Base-by-base conservation (phyloP, 2,797 vertebrate species). In the Sphenopsis melanotis region DNA sequence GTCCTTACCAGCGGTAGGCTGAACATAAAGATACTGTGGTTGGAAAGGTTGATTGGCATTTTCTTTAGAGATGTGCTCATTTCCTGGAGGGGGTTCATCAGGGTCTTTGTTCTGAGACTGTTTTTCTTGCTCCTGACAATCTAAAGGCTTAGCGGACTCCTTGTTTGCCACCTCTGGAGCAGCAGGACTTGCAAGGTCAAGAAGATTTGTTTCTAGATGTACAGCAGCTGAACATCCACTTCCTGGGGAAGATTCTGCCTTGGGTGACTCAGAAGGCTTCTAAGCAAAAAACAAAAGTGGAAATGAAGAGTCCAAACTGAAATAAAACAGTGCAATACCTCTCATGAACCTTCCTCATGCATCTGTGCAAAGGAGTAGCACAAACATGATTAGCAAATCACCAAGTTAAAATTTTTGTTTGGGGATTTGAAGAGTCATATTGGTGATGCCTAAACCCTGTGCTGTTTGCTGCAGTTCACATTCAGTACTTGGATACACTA, bases 1-100 rank as follows among this genome's bases (percentile, higher is more conserved):
- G 44, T 91, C 39, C 93, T 94, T 98, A 99, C 99, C 99, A 93
- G 98, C 90, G 3, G 97, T 95, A 93, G 98, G 98, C 36, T 98
- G 98, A 44, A 99, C 97, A 9, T 98, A 99, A 71, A 99, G 98
- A 96, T 98, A 99, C 60, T 98, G 99, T 37, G 98, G 93, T 34
- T 96, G 76, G 53, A 97, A 91, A 24, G 92, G 66, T 2, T 97
- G 96, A 87, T 88, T 86, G 90, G 80, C 16, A 60, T 95, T 93
- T 93, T 96, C 95, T 90, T 93, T 95, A 78, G 76, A 83, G 42
- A 39, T 53, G 36, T 81, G 80, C 24, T 97, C 96, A 7, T 83
- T 96, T 92, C 92, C 95, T 82, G 84, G 69, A 29, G 82, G 56
- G 22, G 44, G 50, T 37, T 97, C 97, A 84, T 95, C 88, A 10